Percentiles rank a stretch among this genome's conserved stretches.
phyloP scores from a whole-genome alignment of 2,888 invertebrate species.

The Xylocampa areola region DNA sequence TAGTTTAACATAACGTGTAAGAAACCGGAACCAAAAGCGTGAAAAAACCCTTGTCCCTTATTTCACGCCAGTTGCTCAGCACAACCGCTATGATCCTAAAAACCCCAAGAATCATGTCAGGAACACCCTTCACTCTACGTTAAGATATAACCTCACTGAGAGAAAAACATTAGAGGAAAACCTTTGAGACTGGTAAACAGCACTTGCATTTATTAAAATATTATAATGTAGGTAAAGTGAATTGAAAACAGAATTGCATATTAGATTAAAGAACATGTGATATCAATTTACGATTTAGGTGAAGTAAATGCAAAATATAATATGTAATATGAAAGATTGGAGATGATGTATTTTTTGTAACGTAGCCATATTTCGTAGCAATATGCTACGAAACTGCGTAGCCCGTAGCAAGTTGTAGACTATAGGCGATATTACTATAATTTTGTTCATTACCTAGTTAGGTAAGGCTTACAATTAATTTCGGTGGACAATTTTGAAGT shows the following conservation, averaged over 20 bases:
- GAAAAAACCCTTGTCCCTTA: conserved; percentile 68
- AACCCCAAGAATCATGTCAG: conserved; percentile 55
- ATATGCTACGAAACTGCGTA: conserved; percentile 41
- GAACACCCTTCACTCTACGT: conserved; percentile 33
- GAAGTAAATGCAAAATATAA: conserved; percentile 8
- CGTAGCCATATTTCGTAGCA: conserved; percentile 30
- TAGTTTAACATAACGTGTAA: conserved; percentile 50
- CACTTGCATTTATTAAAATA: conserved; percentile 27
- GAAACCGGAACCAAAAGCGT: conserved; percentile 62
- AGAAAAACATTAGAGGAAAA: conserved; percentile 22
- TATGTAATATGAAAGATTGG: neutral
- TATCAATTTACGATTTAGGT: conserved; percentile 9
- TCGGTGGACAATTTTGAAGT: too few relatives aligned
- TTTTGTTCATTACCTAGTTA: too few relatives aligned
- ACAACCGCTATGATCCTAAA: conserved; percentile 52
- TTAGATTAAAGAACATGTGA: conserved; percentile 12
- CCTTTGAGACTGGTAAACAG: conserved; percentile 3
- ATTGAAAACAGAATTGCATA: conserved; percentile 19
- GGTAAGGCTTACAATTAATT: too few relatives aligned
- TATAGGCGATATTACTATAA: too few relatives aligned
- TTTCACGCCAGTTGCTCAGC: conserved; percentile 70
- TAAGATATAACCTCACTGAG: conserved; percentile 27
- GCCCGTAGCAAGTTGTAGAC: conserved; percentile 29
- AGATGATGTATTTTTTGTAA: conserved; percentile 8
- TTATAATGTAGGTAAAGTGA: conserved; percentile 12